These are phyloP conservation scores for Drosophila peninsularis DNA, from an alignment of 2,888 invertebrate species.

Conservation along the genomic window DNA sequence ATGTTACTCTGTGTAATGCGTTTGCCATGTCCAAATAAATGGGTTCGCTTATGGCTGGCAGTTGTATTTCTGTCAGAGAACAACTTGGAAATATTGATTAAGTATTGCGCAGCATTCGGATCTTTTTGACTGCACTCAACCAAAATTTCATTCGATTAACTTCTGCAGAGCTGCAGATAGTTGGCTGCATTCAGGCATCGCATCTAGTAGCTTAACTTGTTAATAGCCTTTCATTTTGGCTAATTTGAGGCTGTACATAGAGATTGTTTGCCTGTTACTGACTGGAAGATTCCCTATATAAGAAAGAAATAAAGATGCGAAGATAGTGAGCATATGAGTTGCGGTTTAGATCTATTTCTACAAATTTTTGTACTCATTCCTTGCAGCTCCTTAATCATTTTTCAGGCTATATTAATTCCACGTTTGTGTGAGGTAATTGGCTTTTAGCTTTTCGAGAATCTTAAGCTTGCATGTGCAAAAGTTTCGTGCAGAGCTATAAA, in stretches of 20 bases:
- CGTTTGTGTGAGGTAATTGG: constrained; percentile 11
- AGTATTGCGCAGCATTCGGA: not conserved
- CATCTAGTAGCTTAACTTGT: not conserved
- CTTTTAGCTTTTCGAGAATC: not conserved
- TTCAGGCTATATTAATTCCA: not conserved
- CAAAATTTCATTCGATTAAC: not conserved
- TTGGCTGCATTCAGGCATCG: too few species aligned
- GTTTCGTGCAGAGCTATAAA: constrained; percentile 13
- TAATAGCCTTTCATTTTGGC: not conserved
- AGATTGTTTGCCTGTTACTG: not conserved
- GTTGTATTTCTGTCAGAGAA: constrained; percentile 6
- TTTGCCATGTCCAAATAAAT: constrained; percentile 18
- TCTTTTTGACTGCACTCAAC: not conserved
- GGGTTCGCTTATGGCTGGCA: not conserved
- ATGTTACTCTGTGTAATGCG: not conserved
- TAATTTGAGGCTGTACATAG: not conserved
- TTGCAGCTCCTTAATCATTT: too few species aligned
- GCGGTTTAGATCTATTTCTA: too few species aligned
- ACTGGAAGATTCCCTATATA: not conserved
- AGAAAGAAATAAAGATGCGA: too few species aligned
- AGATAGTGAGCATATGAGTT: too few species aligned
- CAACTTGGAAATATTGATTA: constrained; percentile 7
- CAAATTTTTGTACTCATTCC: too few species aligned
- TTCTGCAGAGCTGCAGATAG: not conserved
- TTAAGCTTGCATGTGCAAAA: not conserved